Evolutionary conservation across 2,888 invertebrate genomes (phyloP).

Genomic region (Ophioninae sp.): DNA sequence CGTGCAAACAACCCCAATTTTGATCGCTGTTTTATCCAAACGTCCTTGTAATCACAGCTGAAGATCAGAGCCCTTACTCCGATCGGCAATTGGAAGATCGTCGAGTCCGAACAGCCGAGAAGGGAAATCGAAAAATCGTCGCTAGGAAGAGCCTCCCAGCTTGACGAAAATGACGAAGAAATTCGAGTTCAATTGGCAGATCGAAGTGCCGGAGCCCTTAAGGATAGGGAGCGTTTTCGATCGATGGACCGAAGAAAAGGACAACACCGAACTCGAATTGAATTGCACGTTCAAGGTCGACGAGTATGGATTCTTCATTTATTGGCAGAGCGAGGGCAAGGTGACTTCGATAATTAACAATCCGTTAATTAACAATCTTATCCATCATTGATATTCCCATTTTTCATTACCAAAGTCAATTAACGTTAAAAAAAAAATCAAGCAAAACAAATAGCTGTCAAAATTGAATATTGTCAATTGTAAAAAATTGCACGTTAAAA

Average conservation of each 20-base stretch:
- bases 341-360: slow-evolving; percentile 82
- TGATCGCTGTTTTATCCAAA: too few species aligned
- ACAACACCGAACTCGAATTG: slow-evolving; percentile 93
- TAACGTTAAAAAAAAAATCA: too few species aligned
- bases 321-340: slow-evolving; percentile 98
- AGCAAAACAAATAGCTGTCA: too few species aligned
- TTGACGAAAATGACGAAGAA: slow-evolving; percentile 93
- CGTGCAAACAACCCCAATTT: background rate
- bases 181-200: slow-evolving; percentile 99
- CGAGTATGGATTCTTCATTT: slow-evolving; percentile 98
- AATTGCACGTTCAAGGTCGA: slow-evolving; percentile 96
- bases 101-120: background rate
- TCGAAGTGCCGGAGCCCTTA: slow-evolving; percentile 94
- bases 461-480: too few species aligned
- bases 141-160: slow-evolving; percentile 3
- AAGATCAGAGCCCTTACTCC: slow-evolving; percentile 20
- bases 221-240: slow-evolving; percentile 95
- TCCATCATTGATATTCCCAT: too few species aligned
- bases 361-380: too few species aligned
- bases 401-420: too few species aligned
- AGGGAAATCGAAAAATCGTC: background rate
- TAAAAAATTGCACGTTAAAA: too few species aligned
- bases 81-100: background rate
- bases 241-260: slow-evolving; percentile 99
- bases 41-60: background rate